Conservation (phyloP, 92 coral and sea anemone genomes). For the Phenganax marumi region DNA sequence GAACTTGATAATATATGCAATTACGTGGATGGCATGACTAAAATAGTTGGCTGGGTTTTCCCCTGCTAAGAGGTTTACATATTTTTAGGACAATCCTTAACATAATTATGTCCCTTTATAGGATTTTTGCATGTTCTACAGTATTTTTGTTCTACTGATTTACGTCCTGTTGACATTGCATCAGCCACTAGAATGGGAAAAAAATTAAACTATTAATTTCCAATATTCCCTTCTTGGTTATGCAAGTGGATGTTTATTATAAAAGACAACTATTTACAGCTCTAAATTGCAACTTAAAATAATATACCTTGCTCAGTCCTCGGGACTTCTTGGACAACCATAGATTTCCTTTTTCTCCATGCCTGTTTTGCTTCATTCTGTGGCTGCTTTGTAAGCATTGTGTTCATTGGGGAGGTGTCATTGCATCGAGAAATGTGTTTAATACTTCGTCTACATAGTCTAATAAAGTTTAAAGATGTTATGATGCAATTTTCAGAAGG, state of each 20-base stretch:
- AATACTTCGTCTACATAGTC: constrained; percentile 32
- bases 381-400: not conserved
- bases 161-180: not conserved
- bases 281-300: not conserved
- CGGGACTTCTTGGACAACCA: not conserved
- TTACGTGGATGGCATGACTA: too few relatives aligned
- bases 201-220: not conserved
- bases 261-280: not conserved
- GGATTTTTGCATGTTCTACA: not conserved
- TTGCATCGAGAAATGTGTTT: constrained; percentile 22
- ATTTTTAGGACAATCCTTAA: constrained; percentile 7
- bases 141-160: too few relatives aligned
- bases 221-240: not conserved
- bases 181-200: not conserved
- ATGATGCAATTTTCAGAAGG: not conserved
- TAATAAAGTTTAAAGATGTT: not conserved
- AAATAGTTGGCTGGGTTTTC: too few relatives aligned
- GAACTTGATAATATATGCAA: too few relatives aligned
- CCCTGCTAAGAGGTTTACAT: constrained; percentile 5
- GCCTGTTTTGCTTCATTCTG: not conserved
- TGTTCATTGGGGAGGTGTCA: constrained; percentile 15
- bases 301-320: not conserved
- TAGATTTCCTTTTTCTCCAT: not conserved
- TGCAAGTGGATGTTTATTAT: not conserved
- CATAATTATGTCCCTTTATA: not conserved